These are phyloP conservation scores for Steatornis caripensis DNA, from an alignment of 2,113 vertebrate species.

Conservation along the genomic window DNA sequence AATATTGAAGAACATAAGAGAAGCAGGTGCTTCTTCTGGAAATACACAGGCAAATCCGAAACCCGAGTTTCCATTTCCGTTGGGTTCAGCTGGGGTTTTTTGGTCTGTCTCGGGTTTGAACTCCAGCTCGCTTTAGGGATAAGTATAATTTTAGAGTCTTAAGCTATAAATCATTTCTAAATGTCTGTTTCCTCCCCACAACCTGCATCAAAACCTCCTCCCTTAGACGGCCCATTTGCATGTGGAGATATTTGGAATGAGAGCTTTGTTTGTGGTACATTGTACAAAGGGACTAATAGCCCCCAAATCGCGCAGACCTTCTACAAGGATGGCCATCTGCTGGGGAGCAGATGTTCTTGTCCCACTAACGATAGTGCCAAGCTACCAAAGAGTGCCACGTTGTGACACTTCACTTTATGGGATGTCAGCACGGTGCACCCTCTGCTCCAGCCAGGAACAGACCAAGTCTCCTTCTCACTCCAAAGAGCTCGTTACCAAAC, in stretches of 20 bases:
- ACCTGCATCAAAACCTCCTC: not conserved
- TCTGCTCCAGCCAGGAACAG: not conserved
- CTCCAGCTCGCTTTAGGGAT: not conserved
- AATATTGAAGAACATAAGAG: not conserved
- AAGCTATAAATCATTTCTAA: not conserved
- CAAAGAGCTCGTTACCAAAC: accelerated
- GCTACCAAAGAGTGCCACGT: accelerated
- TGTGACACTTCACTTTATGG: not conserved
- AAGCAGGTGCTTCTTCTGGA: not conserved
- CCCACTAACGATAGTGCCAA: accelerated
- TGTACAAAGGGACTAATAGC: not conserved
- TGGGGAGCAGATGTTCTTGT: not conserved
- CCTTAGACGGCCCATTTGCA: not conserved
- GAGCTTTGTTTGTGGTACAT: not conserved
- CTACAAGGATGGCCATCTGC: not conserved
- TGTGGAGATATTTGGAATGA: not conserved
- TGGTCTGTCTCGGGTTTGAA: not conserved
- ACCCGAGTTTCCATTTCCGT: not conserved
- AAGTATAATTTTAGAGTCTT: not conserved
- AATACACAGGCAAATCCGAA: not conserved
- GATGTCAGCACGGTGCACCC: accelerated
- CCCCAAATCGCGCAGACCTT: accelerated
- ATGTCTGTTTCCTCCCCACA: not conserved
- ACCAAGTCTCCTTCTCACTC: not conserved
- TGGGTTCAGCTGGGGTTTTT: not conserved